A percentile compares a stretch with the other conserved stretches of the same genome.
Conservation (phyloP, 2,113 vertebrate species). For the Forbesichthys agassizii region DNA sequence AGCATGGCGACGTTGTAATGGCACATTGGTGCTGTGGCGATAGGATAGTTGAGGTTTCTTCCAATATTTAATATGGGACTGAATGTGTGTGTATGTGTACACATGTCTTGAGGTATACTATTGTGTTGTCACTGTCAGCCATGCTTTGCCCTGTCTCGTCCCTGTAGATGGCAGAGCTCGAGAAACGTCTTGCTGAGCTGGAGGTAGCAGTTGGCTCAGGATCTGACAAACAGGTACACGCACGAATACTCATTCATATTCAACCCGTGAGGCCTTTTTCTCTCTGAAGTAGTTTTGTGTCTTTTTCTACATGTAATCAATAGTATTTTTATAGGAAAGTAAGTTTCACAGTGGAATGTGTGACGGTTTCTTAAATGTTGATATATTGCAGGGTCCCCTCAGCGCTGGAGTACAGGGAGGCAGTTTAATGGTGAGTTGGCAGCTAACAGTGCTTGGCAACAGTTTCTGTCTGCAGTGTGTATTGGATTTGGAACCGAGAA, state of each 20-base stretch:
- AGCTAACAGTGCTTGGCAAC: neutral
- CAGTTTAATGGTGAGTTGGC: slow-evolving; percentile 84
- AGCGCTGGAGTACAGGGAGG: slow-evolving; percentile 84
- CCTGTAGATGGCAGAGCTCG: slow-evolving; percentile 85
- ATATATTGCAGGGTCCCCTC: slow-evolving; percentile 82
- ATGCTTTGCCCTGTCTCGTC: slow-evolving; percentile 34
- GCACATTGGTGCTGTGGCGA: neutral
- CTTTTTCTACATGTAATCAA: no score
- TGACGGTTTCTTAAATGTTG: neutral
- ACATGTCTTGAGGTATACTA: slow-evolving; percentile 10
- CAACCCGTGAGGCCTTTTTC: neutral
- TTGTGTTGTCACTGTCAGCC: slow-evolving; percentile 19
- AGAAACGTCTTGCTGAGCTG: slow-evolving; percentile 89
- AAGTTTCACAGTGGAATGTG: no score
- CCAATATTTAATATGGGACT: slow-evolving; percentile 27
- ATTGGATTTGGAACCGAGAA: slow-evolving; percentile 43
- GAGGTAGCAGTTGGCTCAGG: slow-evolving; percentile 84
- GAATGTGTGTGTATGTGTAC: neutral
- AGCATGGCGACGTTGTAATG: slow-evolving; percentile 2
- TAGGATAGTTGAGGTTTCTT: neutral
- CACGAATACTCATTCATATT: neutral
- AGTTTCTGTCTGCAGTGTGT: slow-evolving; percentile 23
- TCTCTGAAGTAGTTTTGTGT: slow-evolving; percentile 1
- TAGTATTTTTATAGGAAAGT: no score
- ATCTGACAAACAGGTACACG: slow-evolving; percentile 86